These are phyloP conservation scores for Allolobophora icterica DNA, from an alignment of 2,888 invertebrate genomes.

Conservation along the genomic window DNA sequence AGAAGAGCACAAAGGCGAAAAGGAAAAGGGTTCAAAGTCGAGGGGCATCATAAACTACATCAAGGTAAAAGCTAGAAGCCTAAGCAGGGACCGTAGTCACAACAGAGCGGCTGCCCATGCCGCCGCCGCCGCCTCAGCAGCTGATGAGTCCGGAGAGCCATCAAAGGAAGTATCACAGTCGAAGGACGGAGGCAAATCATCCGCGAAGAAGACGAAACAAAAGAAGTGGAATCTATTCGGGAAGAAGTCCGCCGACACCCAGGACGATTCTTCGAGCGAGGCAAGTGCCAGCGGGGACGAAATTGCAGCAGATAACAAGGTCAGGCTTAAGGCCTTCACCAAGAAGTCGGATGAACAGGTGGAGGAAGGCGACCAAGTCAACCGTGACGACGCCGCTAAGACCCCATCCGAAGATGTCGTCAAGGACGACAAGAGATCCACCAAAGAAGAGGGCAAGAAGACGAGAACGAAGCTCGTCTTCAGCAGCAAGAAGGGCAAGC, in stretches of 20 bases:
- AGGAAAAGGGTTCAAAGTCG: not conserved
- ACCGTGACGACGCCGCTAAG: not conserved
- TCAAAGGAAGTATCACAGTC: not conserved
- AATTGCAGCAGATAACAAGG: not conserved
- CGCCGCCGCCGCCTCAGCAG: not conserved
- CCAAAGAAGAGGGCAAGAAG: not conserved
- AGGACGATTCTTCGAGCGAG: not conserved
- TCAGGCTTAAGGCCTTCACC: not conserved
- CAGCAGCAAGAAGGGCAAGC: not conserved
- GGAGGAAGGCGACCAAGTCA: not conserved
- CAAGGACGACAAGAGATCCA: not conserved
- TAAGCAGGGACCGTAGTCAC: slow-evolving; percentile 22
- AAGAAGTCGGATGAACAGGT: not conserved
- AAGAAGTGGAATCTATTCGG: not conserved
- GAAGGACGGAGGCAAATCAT: not conserved
- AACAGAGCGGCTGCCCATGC: not conserved
- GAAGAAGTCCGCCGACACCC: not conserved
- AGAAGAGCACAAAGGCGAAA: not conserved
- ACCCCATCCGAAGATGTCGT: not conserved
- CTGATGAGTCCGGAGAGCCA: not conserved
- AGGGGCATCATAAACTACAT: slow-evolving; percentile 4
- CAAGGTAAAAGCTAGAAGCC: slow-evolving; percentile 25
- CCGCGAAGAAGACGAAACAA: not conserved
- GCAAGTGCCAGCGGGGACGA: not conserved
- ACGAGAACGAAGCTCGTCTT: not conserved